Evolutionary conservation across 2,888 invertebrate genomes (phyloP), one percentile per base, ranked within the genome.

Genomic region (Hesperia comma): DNA sequence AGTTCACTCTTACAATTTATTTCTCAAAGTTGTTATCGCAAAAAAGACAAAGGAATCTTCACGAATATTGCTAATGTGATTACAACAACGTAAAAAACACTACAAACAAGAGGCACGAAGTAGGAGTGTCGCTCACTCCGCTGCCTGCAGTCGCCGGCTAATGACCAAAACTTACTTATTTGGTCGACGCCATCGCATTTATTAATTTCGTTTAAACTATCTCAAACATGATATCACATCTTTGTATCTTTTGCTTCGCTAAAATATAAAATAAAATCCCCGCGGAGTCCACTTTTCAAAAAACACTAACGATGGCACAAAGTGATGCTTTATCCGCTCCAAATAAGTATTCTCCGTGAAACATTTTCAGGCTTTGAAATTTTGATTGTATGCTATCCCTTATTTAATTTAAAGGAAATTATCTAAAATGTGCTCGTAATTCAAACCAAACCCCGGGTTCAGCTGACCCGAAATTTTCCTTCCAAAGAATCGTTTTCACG

Each of bases 81-180:
- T 57, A 51, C 67, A 37, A 41, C 62, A 53, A 40, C 21, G 32
- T 33, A 62, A 10, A 51, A 64, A 15, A 53, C 41, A 43, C 53
- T 64, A 53, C 49, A 58, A 64, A 53, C 53, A 58, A 64, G 40
- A 56, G 15, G 37, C 17, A 17, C 14, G 62, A 33, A n/a, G 15
- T 43, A 54, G 14, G 62, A 55, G 56, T 12, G 40, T 7, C 56
- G 15, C 56, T 41, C 63, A 37, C 51, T 26, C 62, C 37, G 12
- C 12, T 12, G 12, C 37, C 37, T 12, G 3, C 37, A 8, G 63
- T 46, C 46, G 10, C 46, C 37, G 57, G 64, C 51, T 57, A 64
- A 57, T 53, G 68, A 51, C 58, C 58, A 43, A 68, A 68, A 67
- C 56, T 57, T 61, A 51, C 51, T 51, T 40, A 40, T 33, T 57